phyloP scores from a whole-genome alignment of 2,888 invertebrate species.

The Spicauda simplicius region DNA sequence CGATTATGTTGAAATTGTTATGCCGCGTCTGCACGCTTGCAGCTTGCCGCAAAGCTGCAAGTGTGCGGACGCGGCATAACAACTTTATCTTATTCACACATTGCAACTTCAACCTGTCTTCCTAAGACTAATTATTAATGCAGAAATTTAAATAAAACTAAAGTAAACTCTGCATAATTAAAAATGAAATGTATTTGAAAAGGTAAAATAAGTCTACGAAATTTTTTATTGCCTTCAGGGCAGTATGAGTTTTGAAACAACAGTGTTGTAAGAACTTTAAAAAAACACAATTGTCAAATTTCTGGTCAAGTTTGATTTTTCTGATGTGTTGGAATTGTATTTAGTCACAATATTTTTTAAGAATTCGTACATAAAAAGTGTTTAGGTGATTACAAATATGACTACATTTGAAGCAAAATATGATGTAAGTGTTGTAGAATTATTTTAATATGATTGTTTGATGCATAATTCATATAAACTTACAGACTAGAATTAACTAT shows the following conservation, averaged over 20 bases:
- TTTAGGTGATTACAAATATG: slow-evolving; percentile 54
- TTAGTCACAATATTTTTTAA: slow-evolving; percentile 11
- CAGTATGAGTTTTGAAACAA: not conserved
- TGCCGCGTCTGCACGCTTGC: no score
- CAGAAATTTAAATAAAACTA: no score
- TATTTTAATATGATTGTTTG: not conserved
- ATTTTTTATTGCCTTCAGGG: no score
- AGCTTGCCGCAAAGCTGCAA: no score
- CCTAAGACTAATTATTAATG: no score
- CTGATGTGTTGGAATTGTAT: slow-evolving; percentile 22
- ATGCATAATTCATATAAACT: not conserved
- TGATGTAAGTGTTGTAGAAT: slow-evolving; percentile 77
- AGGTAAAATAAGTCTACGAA: no score
- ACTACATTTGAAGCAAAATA: slow-evolving; percentile 79
- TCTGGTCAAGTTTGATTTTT: slow-evolving; percentile 21
- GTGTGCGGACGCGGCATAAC: no score
- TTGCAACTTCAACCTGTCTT: no score
- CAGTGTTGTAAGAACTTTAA: not conserved
- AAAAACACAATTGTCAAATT: slow-evolving; percentile 9
- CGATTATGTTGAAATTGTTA: no score
- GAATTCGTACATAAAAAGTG: slow-evolving; percentile 11
- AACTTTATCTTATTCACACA: no score
- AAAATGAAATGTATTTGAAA: no score
- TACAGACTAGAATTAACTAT: not conserved
- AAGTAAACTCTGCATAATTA: no score